phyloP scores from a whole-genome alignment of 1,140 invertebrate genomes.

The Anthonomus grandis region DNA sequence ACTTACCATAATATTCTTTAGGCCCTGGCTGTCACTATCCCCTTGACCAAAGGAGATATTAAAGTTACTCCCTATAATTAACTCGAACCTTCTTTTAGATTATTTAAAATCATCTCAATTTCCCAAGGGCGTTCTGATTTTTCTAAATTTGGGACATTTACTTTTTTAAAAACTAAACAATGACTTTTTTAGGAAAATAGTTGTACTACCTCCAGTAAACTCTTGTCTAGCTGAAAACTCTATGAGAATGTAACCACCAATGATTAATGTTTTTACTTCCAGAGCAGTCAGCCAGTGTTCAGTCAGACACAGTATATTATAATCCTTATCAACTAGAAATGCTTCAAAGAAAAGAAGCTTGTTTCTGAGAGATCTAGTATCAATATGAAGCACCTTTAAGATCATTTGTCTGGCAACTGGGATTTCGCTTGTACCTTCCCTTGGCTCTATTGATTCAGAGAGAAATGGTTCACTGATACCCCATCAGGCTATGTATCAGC shows the following conservation, averaged over 20 bases:
- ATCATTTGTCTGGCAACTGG: not conserved
- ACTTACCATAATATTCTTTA: too few relatives aligned
- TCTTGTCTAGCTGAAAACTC: not conserved
- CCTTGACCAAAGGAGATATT: too few relatives aligned
- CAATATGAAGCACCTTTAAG: not conserved
- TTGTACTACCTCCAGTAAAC: not conserved
- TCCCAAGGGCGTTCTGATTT: not conserved
- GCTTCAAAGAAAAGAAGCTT: too few relatives aligned
- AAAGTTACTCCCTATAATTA: too few relatives aligned
- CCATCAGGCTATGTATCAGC: not conserved
- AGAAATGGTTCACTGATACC: not conserved
- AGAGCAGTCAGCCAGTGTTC: not conserved
- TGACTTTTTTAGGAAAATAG: not conserved
- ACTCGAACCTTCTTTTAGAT: too few relatives aligned
- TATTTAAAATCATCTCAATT: not conserved
- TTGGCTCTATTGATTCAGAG: not conserved
- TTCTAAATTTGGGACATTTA: not conserved
- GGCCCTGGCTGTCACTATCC: too few relatives aligned
- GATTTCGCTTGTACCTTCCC: not conserved
- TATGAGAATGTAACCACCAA: not conserved
- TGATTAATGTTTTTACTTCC: not conserved
- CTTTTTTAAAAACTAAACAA: not conserved
- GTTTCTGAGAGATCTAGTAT: not conserved
- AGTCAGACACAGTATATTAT: not conserved
- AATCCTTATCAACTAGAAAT: too few relatives aligned